Conservation (phyloP, 2,113 vertebrate genomes). For the Rousettus leschenaultii region DNA sequence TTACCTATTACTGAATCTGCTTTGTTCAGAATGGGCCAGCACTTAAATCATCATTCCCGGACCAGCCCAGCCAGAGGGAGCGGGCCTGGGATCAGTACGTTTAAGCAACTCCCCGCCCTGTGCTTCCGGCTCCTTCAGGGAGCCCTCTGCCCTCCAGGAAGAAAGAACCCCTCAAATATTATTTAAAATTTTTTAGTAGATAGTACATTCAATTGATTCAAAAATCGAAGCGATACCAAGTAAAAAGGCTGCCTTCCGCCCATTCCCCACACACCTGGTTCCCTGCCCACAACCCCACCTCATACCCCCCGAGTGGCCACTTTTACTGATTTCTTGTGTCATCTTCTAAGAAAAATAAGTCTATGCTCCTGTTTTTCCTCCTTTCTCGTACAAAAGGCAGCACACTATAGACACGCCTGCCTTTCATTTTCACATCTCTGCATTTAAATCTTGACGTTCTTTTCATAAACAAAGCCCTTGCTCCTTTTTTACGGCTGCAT, state of each 20-base stretch:
- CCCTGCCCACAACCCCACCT: neutral
- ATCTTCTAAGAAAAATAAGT: neutral
- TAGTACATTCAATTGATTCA: neutral
- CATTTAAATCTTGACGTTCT: neutral
- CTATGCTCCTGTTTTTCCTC: neutral
- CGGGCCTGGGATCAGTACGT: neutral
- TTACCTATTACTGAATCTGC: neutral
- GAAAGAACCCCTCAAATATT: neutral
- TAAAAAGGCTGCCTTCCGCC: neutral
- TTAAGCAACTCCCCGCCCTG: neutral
- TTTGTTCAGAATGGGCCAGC: neutral
- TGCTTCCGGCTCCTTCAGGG: neutral
- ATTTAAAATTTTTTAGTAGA: neutral
- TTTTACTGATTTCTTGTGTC: neutral
- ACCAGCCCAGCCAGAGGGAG: neutral
- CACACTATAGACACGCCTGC: neutral
- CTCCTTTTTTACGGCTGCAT: neutral
- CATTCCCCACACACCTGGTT: neutral
- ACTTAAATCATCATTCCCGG: rapidly evolving
- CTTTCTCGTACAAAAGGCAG: neutral
- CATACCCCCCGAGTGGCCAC: neutral
- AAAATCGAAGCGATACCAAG: neutral
- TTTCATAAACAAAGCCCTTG: neutral
- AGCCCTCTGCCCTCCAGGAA: neutral
- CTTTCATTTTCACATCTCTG: neutral